Evolutionary conservation across 2,113 vertebrate species (phyloP).

Genomic region (Turnix velox): DNA sequence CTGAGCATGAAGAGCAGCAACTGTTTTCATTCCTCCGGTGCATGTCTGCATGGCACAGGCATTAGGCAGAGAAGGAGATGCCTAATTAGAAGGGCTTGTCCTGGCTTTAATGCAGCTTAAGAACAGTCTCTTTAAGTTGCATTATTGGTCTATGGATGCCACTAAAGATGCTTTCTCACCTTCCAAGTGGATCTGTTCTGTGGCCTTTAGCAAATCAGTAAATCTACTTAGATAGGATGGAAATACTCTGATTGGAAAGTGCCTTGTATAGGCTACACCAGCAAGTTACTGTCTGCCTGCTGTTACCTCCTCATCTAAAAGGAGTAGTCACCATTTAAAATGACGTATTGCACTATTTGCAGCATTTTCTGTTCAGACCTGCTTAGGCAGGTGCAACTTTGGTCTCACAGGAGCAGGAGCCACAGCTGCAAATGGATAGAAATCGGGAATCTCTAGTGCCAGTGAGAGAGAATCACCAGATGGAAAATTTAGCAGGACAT

Average conservation of each 20-base stretch:
- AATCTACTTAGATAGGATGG: not conserved
- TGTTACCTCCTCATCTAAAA: not conserved
- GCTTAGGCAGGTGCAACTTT: conserved; percentile 36
- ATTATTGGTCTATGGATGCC: not conserved
- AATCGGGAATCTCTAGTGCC: not conserved
- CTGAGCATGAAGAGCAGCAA: not conserved
- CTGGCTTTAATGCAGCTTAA: not conserved
- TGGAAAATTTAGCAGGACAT: conserved; percentile 42
- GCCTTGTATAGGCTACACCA: not conserved
- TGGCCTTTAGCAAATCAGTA: not conserved
- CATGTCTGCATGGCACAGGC: not conserved
- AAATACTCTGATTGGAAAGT: not conserved
- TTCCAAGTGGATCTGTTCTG: not conserved
- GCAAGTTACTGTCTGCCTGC: not conserved
- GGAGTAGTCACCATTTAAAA: not conserved
- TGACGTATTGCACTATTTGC: conserved; percentile 3
- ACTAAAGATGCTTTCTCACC: not conserved
- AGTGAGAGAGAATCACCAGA: conserved; percentile 6
- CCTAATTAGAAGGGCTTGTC: not conserved
- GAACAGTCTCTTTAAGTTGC: conserved; percentile 16
- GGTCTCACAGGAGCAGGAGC: not conserved
- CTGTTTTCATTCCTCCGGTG: not conserved
- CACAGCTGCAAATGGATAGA: conserved; percentile 22
- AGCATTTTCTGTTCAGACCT: conserved; percentile 17
- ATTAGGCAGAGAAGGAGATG: not conserved